These are phyloP conservation scores for Corythucha ciliata DNA, from an alignment of 2,888 invertebrate genomes.

Conservation along the genomic window DNA sequence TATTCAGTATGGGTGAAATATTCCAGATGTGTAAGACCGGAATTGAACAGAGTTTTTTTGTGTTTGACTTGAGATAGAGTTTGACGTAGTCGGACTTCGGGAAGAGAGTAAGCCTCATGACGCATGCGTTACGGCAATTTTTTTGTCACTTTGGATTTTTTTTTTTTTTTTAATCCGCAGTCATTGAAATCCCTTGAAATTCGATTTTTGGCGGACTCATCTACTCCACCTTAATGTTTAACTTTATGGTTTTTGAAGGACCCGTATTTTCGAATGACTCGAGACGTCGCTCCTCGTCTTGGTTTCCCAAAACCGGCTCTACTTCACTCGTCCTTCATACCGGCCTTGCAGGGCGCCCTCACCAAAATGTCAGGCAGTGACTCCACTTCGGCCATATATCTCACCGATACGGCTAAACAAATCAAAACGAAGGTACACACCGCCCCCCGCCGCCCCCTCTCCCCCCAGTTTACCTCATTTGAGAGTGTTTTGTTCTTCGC, in stretches of 20 bases:
- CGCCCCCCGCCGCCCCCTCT: too few species aligned
- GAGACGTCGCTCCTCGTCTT: constrained; percentile 92
- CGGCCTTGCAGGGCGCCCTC: constrained; percentile 90
- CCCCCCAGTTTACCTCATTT: too few species aligned
- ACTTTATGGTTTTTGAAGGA: constrained; percentile 54
- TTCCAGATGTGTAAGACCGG: too few species aligned
- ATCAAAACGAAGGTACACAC: constrained; percentile 84
- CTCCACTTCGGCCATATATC: constrained; percentile 80
- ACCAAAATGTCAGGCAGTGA: constrained; percentile 99
- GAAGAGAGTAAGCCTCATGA: neutral
- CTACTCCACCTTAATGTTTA: too few species aligned
- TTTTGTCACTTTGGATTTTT: neutral
- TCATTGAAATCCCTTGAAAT: neutral
- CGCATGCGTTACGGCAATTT: neutral
- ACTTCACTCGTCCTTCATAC: constrained; percentile 80
- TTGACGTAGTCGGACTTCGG: too few species aligned
- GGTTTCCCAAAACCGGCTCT: constrained; percentile 80
- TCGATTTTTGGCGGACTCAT: neutral
- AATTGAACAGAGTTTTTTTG: too few species aligned
- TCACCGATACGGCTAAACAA: constrained; percentile 92
- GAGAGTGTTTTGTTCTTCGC: constrained; percentile 32
- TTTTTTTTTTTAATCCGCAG: neutral
- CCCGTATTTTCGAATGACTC: constrained; percentile 97
- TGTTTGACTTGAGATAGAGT: too few species aligned
- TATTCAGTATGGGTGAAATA: too few species aligned